These are phyloP conservation scores for Pagetopsis macropterus DNA, from an alignment of 2,797 vertebrate species.

Conservation along the genomic window DNA sequence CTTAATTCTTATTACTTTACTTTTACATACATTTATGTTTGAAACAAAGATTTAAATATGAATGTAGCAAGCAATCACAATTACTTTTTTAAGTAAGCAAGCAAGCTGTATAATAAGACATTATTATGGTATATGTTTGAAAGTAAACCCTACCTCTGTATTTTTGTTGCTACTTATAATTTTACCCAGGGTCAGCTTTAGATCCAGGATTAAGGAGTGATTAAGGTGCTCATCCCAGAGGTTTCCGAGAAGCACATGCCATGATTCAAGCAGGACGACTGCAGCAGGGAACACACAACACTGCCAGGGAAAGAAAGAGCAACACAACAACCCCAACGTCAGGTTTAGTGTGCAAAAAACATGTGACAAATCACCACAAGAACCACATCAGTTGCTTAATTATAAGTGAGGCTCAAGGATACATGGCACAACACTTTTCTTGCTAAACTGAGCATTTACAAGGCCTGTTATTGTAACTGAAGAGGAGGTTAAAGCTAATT, in stretches of 20 bases:
- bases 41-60: not conserved
- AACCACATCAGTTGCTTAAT: slow-evolving; percentile 30
- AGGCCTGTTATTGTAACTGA: not conserved
- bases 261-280: slow-evolving; percentile 79
- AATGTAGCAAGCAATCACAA: not conserved
- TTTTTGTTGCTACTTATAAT: slow-evolving; percentile 71
- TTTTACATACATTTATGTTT: slow-evolving; percentile 2
- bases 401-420: not conserved
- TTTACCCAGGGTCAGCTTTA: slow-evolving; percentile 71
- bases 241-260: slow-evolving; percentile 75
- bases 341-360: slow-evolving; percentile 25
- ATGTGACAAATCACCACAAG: slow-evolving; percentile 30
- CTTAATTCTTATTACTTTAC: not conserved
- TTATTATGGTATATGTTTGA: not conserved
- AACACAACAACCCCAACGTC: slow-evolving; percentile 26
- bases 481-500: not conserved
- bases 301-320: slow-evolving; percentile 58
- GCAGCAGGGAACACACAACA: slow-evolving; percentile 84
- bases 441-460: slow-evolving; percentile 2
- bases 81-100: not conserved
- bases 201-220: slow-evolving; percentile 71
- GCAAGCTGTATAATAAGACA: not conserved
- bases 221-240: slow-evolving; percentile 81
- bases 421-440: not conserved
- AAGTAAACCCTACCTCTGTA: slow-evolving; percentile 61